These are phyloP conservation scores for Hydrophis major DNA, from an alignment of 2,797 vertebrate species.

Conservation along the genomic window DNA sequence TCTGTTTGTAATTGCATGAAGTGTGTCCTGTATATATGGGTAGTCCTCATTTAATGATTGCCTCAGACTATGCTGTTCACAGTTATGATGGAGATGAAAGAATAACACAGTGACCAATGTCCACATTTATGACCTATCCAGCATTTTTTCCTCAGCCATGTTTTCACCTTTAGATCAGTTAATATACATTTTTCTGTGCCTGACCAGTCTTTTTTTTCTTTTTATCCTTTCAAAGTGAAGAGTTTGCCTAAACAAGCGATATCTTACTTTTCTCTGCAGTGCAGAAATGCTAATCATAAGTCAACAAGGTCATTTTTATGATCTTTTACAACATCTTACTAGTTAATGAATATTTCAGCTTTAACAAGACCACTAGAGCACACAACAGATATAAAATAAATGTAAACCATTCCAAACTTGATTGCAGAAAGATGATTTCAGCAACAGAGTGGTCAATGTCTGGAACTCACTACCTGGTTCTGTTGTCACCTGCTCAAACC, in stretches of 20 bases:
- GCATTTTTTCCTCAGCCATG: background rate
- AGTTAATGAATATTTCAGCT: too few species aligned
- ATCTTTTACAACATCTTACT: too few species aligned
- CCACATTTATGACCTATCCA: background rate
- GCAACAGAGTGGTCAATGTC: too few species aligned
- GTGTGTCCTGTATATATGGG: background rate
- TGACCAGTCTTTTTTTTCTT: background rate
- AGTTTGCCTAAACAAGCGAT: background rate
- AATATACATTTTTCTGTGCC: background rate
- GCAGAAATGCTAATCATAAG: background rate
- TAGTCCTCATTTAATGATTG: background rate
- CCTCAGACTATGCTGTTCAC: background rate
- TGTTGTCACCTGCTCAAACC: too few species aligned
- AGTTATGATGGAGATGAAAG: background rate
- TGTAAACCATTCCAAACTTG: too few species aligned
- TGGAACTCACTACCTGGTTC: too few species aligned
- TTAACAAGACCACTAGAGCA: too few species aligned
- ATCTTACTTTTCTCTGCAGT: background rate
- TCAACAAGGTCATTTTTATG: background rate
- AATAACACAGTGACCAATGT: background rate
- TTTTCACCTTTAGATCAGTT: background rate
- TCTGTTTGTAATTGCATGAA: background rate
- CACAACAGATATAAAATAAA: too few species aligned
- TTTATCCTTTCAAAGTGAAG: background rate
- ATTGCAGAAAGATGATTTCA: too few species aligned